Evolutionary conservation across 2,888 invertebrate genomes (phyloP), one percentile per base, ranked within the genome.

Genomic region (Drosophila robusta): DNA sequence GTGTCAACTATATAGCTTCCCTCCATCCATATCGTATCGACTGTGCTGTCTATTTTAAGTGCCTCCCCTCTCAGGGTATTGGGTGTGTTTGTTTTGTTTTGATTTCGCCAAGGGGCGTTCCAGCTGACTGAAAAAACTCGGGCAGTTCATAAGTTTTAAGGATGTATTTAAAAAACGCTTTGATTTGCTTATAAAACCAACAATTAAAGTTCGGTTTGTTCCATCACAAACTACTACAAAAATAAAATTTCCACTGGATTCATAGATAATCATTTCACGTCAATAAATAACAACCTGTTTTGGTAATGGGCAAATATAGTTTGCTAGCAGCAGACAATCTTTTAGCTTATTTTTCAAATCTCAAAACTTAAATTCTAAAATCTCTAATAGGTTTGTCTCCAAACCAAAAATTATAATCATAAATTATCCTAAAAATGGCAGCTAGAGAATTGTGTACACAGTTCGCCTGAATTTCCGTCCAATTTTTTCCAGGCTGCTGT

Each of bases 11-110:
- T n/a, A n/a, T n/a, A 39, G 44, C 14, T 38, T 11, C 18, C 8
- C 51, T 11, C 32, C 54, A 24, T 12, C 68, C 46, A 41, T 47
- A 60, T 55, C 49, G 68, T 52, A 77, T 78, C 58, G 38, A 39
- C 36, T 62, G 50, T 50, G 52, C 26, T 44, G 50, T 78, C 75
- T 68, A 73, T 73, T 75, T 73, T 70, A 42, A 63, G 75, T 63
- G 47, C 18, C 55, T 32, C 56, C 61, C 22, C 46, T 47, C 3
- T 12, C 1, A 24, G 26, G 11, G 8, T 56, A 9, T 29, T 12
- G 12, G 42, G 55, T 29, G 29, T 29, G 8, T 29, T 47, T 58
- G 72, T 38, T 50, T 70, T 73, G 57, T 54, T 70, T 73, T 66
- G 70, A 66, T 73, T 49, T 45, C 39, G 18, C 38, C 24, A 18